Conservation (phyloP, 2,797 vertebrate genomes). For the Trachurus trachurus region DNA sequence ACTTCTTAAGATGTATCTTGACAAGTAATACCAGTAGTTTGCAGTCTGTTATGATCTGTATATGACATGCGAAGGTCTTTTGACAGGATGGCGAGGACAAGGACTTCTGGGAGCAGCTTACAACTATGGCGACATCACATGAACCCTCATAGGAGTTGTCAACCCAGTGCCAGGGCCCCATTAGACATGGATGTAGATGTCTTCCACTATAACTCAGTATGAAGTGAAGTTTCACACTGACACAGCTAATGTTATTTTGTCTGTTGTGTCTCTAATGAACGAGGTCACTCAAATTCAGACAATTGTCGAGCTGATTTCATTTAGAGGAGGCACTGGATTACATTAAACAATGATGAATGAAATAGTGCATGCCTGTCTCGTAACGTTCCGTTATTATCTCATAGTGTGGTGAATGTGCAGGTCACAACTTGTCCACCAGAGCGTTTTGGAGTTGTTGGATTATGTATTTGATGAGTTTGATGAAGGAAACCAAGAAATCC, state of each 20-base stretch:
- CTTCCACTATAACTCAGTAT: neutral
- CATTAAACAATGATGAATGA: neutral
- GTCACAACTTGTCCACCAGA: too few species aligned
- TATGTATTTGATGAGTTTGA: too few species aligned
- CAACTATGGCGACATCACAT: neutral
- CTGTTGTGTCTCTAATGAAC: neutral
- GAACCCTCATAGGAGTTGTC: neutral
- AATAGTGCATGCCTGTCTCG: too few species aligned
- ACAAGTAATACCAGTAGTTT: neutral
- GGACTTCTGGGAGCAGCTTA: neutral
- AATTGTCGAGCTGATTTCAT: neutral
- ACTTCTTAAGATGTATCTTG: neutral
- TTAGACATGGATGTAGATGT: neutral
- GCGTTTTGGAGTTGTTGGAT: too few species aligned
- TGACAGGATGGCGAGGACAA: neutral
- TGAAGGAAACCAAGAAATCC: too few species aligned
- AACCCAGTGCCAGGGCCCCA: neutral
- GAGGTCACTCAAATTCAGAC: neutral
- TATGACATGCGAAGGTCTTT: neutral
- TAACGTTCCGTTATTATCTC: too few species aligned
- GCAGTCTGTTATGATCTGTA: neutral
- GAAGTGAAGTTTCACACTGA: too few species aligned
- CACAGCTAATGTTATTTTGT: neutral
- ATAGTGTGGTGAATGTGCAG: too few species aligned
- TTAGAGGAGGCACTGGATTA: too few species aligned